phyloP scores from a whole-genome alignment of 2,888 invertebrate genomes.

The Caenorhabditis auriculariae region DNA sequence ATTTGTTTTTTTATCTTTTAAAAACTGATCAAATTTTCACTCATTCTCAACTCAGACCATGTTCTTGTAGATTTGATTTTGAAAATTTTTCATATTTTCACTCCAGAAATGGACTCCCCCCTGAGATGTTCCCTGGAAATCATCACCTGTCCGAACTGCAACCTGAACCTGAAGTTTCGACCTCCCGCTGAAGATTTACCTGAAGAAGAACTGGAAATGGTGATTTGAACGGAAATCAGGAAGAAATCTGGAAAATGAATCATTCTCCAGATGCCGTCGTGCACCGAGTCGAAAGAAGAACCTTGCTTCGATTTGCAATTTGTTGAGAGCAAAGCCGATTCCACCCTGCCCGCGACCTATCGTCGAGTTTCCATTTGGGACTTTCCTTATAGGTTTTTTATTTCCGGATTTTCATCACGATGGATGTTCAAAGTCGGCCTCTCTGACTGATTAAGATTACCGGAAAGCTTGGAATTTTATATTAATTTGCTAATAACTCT shows the following conservation, averaged over 20 bases:
- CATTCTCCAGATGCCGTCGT: slow-evolving; percentile 32
- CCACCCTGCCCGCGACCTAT: slow-evolving; percentile 13
- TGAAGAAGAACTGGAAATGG: slow-evolving; percentile 24
- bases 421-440: no score
- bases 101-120: slow-evolving; percentile 6
- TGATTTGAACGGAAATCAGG: slow-evolving; percentile 7
- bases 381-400: not conserved
- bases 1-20: no score
- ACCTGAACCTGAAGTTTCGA: slow-evolving; percentile 17
- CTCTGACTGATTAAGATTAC: no score
- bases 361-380: slow-evolving; percentile 24
- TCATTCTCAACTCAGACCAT: no score
- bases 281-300: slow-evolving; percentile 22
- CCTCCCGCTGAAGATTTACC: slow-evolving; percentile 19
- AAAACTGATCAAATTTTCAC: no score
- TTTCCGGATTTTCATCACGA: no score
- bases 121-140: slow-evolving; percentile 25
- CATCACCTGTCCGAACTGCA: slow-evolving; percentile 34
- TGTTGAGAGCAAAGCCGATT: slow-evolving; percentile 36
- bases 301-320: slow-evolving; percentile 37
- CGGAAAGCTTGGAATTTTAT: no score
- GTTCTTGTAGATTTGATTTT: no score
- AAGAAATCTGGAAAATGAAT: no score
- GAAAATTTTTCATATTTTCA: not conserved
- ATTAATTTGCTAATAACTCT: no score